These are phyloP conservation scores for Leguminivora glycinivorella DNA, from an alignment of 1,140 invertebrate species.

Conservation along the genomic window DNA sequence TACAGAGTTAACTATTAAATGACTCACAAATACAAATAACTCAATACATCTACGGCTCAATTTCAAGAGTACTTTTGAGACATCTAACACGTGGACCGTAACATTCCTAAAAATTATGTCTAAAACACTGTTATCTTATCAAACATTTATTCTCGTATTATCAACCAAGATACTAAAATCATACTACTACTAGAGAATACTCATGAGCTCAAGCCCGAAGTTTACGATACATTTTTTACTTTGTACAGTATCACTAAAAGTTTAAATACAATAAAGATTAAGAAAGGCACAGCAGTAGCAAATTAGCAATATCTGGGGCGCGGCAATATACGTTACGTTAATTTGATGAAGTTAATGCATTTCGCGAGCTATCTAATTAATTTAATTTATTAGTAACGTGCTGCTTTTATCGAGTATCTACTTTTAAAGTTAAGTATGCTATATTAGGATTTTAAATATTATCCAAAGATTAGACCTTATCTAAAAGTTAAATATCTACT, in stretches of 20 bases:
- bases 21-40: neutral
- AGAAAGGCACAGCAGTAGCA: neutral
- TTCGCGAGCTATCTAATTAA: constrained; percentile 7
- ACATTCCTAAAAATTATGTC: neutral
- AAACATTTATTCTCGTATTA: constrained; percentile 2
- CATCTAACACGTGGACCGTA: neutral
- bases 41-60: neutral
- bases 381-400: constrained; percentile 19
- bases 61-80: neutral
- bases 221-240: constrained; percentile 12
- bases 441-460: neutral
- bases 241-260: neutral
- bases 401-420: neutral
- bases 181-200: too few species aligned
- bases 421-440: neutral
- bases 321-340: constrained; percentile 4
- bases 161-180: neutral
- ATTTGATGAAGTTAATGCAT: constrained; percentile 15
- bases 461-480: neutral
- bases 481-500: too few species aligned
- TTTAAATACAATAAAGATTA: constrained; percentile 1
- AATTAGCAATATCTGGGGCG: constrained; percentile 4
- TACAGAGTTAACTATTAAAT: neutral
- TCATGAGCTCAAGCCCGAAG: constrained; percentile 39
- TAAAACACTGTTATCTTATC: constrained; percentile 17